phyloP scores from a whole-genome alignment of 2,888 invertebrate species.

The Phaonia tiefii region DNA sequence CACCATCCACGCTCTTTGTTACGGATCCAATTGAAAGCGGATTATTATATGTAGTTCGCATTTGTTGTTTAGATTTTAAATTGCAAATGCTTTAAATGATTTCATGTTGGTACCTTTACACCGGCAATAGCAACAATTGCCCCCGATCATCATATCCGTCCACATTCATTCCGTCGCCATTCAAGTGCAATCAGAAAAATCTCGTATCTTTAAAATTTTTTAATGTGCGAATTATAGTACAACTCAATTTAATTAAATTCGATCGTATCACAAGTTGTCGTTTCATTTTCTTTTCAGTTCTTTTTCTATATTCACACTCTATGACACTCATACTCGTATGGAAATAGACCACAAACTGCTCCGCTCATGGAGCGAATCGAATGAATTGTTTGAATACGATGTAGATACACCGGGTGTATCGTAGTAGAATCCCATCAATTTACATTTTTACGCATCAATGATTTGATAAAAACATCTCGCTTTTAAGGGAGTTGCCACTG shows the following conservation, averaged over 20 bases:
- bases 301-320: neutral
- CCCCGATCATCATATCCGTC: too few relatives aligned
- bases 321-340: neutral
- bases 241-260: conserved; percentile 63
- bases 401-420: neutral
- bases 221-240: conserved; percentile 22
- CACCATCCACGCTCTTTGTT: neutral
- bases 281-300: conserved; percentile 13
- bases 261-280: conserved; percentile 40
- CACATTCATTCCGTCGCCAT: neutral
- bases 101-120: neutral
- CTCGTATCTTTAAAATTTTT: conserved; percentile 15
- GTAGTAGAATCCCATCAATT: neutral
- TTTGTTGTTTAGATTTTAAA: conserved; percentile 25
- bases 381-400: neutral
- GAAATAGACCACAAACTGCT: conserved; percentile 22
- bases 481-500: too few relatives aligned
- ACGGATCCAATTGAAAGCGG: neutral
- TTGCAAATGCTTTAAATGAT: conserved; percentile 28
- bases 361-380: neutral
- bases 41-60: conserved; percentile 7
- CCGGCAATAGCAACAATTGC: neutral
- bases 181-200: neutral
- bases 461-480: neutral
- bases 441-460: conserved; percentile 22